Evolutionary conservation across 2,113 vertebrate genomes (phyloP).

Genomic region (Scatophagus argus): DNA sequence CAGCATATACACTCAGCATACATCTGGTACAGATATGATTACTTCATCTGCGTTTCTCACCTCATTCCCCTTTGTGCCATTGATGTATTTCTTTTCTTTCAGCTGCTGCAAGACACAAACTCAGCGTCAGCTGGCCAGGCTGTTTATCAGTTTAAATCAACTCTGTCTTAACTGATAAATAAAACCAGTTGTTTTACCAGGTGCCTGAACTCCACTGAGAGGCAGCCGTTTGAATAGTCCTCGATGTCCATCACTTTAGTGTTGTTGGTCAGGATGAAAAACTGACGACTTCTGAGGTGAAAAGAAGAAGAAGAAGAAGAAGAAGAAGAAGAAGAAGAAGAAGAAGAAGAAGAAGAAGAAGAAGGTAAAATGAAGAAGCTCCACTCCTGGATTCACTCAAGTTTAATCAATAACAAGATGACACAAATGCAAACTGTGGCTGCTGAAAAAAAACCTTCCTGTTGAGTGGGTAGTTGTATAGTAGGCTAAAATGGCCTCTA

Average conservation of each 20-base stretch:
- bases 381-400: too few relatives aligned
- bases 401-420: too few relatives aligned
- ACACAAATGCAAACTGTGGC: too few relatives aligned
- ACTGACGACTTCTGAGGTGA: constrained; percentile 90
- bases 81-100: constrained; percentile 94
- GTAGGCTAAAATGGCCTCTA: too few relatives aligned
- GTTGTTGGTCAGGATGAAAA: constrained; percentile 94
- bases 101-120: constrained; percentile 88
- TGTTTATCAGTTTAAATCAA: too few relatives aligned
- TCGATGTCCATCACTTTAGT: constrained; percentile 98
- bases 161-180: too few relatives aligned
- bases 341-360: too few relatives aligned
- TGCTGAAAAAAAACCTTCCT: too few relatives aligned
- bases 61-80: constrained; percentile 94
- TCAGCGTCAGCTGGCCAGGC: constrained; percentile 1
- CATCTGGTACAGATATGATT: neutral
- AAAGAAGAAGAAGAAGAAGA: too few relatives aligned
- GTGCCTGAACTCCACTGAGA: constrained; percentile 96
- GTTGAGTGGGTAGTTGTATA: too few relatives aligned
- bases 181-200: constrained; percentile 82
- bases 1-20: neutral
- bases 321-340: too few relatives aligned
- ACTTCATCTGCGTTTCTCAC: constrained; percentile 73
- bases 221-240: constrained; percentile 93
- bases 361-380: neutral